Evolutionary conservation across 1,140 invertebrate genomes (phyloP).

Genomic region (Tachypleus tridentatus): DNA sequence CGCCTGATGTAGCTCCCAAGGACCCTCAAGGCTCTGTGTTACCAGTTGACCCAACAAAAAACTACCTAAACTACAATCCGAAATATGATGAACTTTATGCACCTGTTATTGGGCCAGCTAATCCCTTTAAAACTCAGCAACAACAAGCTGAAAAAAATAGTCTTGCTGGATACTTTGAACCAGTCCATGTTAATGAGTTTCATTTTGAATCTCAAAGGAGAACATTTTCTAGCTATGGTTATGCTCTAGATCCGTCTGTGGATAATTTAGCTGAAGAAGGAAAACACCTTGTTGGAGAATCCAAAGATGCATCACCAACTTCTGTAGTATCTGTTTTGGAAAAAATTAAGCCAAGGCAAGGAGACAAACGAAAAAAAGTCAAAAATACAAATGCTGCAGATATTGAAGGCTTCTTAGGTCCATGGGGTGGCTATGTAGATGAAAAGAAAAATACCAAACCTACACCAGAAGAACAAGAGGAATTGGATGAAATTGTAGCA

Average conservation of each 20-base stretch:
- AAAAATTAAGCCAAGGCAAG: constrained; percentile 45
- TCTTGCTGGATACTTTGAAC: constrained; percentile 86
- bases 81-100: constrained; percentile 90
- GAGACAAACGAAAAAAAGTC: constrained; percentile 76
- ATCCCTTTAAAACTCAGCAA: constrained; percentile 82
- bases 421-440: constrained; percentile 90
- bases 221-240: constrained; percentile 55
- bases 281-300: constrained; percentile 1
- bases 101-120: constrained; percentile 77
- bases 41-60: constrained; percentile 55
- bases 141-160: constrained; percentile 78
- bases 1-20: constrained; percentile 59
- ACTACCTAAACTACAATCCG: constrained; percentile 82
- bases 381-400: constrained; percentile 85
- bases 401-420: constrained; percentile 89
- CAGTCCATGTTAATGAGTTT: constrained; percentile 89
- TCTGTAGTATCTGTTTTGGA: constrained; percentile 67
- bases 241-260: constrained; percentile 40
- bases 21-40: constrained; percentile 23
- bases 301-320: constrained; percentile 1
- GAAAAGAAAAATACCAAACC: constrained; percentile 53
- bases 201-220: constrained; percentile 96
- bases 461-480: constrained; percentile 68
- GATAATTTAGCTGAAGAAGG: neutral
- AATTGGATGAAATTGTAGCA: constrained; percentile 85